phyloP scores from a whole-genome alignment of 2,888 invertebrate genomes.

The Drosophila meridionalis region DNA sequence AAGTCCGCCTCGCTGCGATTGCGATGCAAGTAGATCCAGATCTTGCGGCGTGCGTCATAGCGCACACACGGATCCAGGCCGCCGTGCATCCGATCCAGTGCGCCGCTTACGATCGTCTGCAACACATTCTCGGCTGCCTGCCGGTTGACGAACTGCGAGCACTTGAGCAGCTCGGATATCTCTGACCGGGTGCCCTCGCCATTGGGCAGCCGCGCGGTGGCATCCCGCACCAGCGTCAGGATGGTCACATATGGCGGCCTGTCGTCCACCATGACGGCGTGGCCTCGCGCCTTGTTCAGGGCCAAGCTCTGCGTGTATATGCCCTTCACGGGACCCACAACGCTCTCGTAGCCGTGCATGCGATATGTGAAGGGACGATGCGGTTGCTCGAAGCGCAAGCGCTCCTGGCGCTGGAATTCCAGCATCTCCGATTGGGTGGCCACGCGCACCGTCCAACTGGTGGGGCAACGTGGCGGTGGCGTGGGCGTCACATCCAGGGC shows the following conservation, averaged over 20 bases:
- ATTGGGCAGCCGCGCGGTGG: conserved; percentile 96
- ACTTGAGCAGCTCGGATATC: conserved; percentile 94
- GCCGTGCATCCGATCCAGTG: conserved; percentile 94
- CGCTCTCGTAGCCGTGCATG: conserved; percentile 93
- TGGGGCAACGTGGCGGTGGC: conserved; percentile 89
- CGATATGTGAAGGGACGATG: conserved; percentile 96
- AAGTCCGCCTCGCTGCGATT: conserved; percentile 87
- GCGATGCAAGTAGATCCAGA: conserved; percentile 98
- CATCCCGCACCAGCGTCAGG: conserved; percentile 95
- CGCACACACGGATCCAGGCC: conserved; percentile 96
- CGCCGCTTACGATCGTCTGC: conserved; percentile 94
- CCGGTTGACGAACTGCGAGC: conserved; percentile 88
- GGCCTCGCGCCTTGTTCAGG: conserved; percentile 90
- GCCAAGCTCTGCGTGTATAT: conserved; percentile 89
- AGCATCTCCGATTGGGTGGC: conserved; percentile 91
- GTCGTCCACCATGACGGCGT: conserved; percentile 91
- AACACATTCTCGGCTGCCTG: conserved; percentile 84
- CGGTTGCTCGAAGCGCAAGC: conserved; percentile 93
- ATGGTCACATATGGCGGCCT: conserved; percentile 96
- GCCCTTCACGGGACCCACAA: conserved; percentile 93
- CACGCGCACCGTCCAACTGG: conserved; percentile 93
- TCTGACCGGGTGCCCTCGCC: conserved; percentile 96
- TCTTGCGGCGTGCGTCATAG: conserved; percentile 95
- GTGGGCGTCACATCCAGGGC: conserved; percentile 84
- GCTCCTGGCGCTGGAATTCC: conserved; percentile 92